phyloP scores from a whole-genome alignment of 1,140 invertebrate genomes.

The Lepeophtheirus salmonis region DNA sequence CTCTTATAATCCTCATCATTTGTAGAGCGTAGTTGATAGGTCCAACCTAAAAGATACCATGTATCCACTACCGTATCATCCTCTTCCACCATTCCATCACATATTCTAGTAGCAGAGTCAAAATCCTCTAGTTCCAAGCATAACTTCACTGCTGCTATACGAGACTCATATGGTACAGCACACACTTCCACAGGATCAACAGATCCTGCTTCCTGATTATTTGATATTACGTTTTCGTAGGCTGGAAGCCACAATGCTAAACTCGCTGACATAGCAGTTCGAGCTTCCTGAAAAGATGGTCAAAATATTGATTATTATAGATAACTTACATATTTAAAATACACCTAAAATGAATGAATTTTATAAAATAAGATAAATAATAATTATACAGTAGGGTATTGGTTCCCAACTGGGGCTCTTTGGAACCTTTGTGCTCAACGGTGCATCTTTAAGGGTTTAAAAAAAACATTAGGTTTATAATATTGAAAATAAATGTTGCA shows the following conservation, averaged over 20 bases:
- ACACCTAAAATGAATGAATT: too few species aligned
- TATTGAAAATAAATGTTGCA: too few species aligned
- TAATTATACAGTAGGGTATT: too few species aligned
- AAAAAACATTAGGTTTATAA: too few species aligned
- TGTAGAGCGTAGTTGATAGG: slow-evolving; percentile 21
- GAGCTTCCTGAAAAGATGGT: slow-evolving; percentile 14
- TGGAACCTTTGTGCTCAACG: too few species aligned
- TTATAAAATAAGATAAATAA: too few species aligned
- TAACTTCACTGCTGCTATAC: slow-evolving; percentile 19
- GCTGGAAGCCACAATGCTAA: slow-evolving; percentile 20
- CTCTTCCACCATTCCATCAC: slow-evolving; percentile 25
- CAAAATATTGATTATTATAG: neutral
- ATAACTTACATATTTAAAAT: too few species aligned
- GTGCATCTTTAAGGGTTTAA: too few species aligned
- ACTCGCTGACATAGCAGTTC: slow-evolving; percentile 15
- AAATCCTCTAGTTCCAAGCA: slow-evolving; percentile 21
- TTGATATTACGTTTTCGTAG: slow-evolving; percentile 17
- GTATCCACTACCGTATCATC: slow-evolving; percentile 25
- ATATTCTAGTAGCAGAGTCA: slow-evolving; percentile 20
- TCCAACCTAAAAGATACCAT: slow-evolving; percentile 31
- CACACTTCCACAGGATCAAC: slow-evolving; percentile 22
- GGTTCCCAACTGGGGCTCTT: too few species aligned
- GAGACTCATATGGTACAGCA: slow-evolving; percentile 19
- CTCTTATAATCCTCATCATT: slow-evolving; percentile 26
- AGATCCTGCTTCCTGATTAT: slow-evolving; percentile 17